Conservation (phyloP, 2,888 invertebrate genomes). For the Callosobruchus maculatus region DNA sequence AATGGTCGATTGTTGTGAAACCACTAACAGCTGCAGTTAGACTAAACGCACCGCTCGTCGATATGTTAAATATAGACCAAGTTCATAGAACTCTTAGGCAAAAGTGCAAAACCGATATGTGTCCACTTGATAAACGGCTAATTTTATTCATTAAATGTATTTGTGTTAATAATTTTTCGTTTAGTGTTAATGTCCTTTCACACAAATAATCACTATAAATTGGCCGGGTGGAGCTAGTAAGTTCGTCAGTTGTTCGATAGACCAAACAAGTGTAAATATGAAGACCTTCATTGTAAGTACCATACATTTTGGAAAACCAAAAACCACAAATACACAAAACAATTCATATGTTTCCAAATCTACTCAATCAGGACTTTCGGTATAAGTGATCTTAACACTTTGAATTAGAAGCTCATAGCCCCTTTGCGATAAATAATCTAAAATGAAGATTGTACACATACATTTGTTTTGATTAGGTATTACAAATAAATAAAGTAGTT, state of each 20-base stretch:
- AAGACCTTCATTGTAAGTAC: slow-evolving; percentile 25
- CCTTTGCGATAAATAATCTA: too few species aligned
- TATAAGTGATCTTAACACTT: too few species aligned
- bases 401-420: too few species aligned
- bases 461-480: too few species aligned
- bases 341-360: not conserved
- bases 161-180: slow-evolving; percentile 14
- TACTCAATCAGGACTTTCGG: not conserved
- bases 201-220: slow-evolving; percentile 30
- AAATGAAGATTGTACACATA: too few species aligned
- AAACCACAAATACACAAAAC: not conserved
- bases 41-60: not conserved
- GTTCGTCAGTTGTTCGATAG: slow-evolving; percentile 13
- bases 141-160: slow-evolving; percentile 18
- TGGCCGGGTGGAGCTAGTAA: slow-evolving; percentile 10
- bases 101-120: not conserved
- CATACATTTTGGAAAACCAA: slow-evolving; percentile 5
- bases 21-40: not conserved
- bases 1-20: not conserved
- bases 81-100: slow-evolving; percentile 5
- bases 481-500: too few species aligned
- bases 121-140: not conserved
- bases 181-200: slow-evolving; percentile 27
- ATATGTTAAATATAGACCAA: slow-evolving; percentile 12
- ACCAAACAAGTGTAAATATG: slow-evolving; percentile 21